Conservation (phyloP, 2,888 invertebrate genomes). For the Sialis lutaria region DNA sequence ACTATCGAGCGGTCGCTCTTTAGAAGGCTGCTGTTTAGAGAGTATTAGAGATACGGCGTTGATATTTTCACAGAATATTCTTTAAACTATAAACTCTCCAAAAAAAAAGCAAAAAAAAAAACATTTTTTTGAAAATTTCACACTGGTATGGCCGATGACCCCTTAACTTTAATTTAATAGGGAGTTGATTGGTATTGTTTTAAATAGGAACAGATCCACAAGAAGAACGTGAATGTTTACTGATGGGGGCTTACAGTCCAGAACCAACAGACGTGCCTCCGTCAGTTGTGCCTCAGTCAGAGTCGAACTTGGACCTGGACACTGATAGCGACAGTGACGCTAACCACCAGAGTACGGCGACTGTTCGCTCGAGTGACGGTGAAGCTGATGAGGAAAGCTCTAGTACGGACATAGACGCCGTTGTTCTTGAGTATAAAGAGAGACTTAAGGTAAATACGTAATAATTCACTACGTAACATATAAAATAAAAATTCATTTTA, state of each 20-base stretch:
- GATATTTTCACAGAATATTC: no score
- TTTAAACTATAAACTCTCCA: no score
- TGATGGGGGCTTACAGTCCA: slow-evolving; percentile 33
- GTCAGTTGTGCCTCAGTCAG: slow-evolving; percentile 10
- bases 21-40: no score
- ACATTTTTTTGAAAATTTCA: no score
- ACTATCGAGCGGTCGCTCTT: no score
- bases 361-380: slow-evolving; percentile 13
- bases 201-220: slow-evolving; percentile 12
- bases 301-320: slow-evolving; percentile 18
- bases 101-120: no score
- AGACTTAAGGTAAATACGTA: slow-evolving; percentile 44
- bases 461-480: neutral
- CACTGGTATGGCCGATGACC: no score
- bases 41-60: no score
- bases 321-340: slow-evolving; percentile 22
- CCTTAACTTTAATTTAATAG: no score
- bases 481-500: neutral
- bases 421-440: slow-evolving; percentile 59
- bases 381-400: slow-evolving; percentile 48
- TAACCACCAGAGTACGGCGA: slow-evolving; percentile 16
- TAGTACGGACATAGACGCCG: slow-evolving; percentile 54
- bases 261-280: slow-evolving; percentile 16
- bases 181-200: no score
- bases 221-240: slow-evolving; percentile 39